These are phyloP conservation scores for Anolis sagrei DNA, from an alignment of 2,113 vertebrate genomes.

Conservation along the genomic window DNA sequence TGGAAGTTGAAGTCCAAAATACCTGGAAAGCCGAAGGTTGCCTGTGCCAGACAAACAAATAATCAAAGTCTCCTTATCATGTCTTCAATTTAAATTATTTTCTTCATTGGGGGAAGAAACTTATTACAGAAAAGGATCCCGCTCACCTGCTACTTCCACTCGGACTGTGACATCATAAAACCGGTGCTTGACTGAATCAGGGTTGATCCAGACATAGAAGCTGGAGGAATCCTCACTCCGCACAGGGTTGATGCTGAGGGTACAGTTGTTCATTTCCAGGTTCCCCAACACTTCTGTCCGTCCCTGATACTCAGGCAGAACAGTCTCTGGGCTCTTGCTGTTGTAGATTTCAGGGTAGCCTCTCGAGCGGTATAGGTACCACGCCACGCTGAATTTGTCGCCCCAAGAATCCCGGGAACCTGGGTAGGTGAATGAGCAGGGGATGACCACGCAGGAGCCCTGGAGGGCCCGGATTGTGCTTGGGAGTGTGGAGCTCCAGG, in stretches of 20 bases:
- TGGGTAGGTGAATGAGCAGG: slow-evolving; percentile 74
- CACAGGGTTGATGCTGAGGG: slow-evolving; percentile 71
- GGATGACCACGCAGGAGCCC: slow-evolving; percentile 79
- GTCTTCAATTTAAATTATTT: neutral
- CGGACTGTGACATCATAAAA: slow-evolving; percentile 23
- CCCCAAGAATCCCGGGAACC: slow-evolving; percentile 20
- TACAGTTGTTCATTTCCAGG: slow-evolving; percentile 74
- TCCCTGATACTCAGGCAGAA: slow-evolving; percentile 65
- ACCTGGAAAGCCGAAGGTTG: no score
- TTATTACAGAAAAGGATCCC: no score
- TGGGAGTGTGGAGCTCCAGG: slow-evolving; percentile 62
- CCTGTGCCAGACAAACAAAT: no score
- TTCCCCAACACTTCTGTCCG: slow-evolving; percentile 68
- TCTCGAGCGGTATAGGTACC: slow-evolving; percentile 63
- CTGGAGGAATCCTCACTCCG: neutral
- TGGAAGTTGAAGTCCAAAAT: no score
- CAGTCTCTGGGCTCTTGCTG: slow-evolving; percentile 43
- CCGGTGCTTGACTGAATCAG: slow-evolving; percentile 2
- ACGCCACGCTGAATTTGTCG: slow-evolving; percentile 19
- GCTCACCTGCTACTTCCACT: slow-evolving; percentile 22
- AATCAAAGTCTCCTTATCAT: neutral
- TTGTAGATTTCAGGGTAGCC: slow-evolving; percentile 45
- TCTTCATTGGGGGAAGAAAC: neutral
- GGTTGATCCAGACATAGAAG: slow-evolving; percentile 44
- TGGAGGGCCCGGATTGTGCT: slow-evolving; percentile 64